phyloP scores from a whole-genome alignment of 2,113 vertebrate genomes.

The Colinus virginianus region DNA sequence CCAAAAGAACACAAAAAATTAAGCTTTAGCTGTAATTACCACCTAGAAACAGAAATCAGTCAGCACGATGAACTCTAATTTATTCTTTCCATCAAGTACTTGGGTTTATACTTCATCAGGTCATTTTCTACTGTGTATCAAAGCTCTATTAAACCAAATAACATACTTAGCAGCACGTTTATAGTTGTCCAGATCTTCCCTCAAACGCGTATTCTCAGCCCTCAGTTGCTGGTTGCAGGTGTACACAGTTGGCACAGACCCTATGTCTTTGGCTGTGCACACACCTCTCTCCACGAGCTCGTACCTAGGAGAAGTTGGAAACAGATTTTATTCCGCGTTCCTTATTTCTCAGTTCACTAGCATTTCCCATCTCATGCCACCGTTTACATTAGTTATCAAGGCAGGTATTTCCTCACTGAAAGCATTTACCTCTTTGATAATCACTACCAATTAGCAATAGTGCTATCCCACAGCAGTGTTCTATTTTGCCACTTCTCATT shows the following conservation, averaged over 20 bases:
- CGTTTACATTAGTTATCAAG: background rate
- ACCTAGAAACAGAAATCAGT: background rate
- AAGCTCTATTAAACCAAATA: background rate
- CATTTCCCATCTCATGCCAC: background rate
- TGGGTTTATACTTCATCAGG: background rate
- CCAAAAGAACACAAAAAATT: background rate
- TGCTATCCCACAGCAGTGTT: background rate
- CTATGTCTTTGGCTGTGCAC: conserved; percentile 51
- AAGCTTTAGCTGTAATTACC: background rate
- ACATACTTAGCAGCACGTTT: conserved; percentile 77
- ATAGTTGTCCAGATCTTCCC: conserved; percentile 82
- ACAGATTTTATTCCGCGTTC: background rate
- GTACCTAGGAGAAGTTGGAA: conserved; percentile 71
- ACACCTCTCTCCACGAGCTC: conserved; percentile 83
- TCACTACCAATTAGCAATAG: background rate
- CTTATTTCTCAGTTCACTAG: background rate
- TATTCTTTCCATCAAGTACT: background rate
- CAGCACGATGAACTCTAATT: background rate
- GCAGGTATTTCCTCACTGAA: background rate
- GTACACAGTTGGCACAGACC: conserved; percentile 82
- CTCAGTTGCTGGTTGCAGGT: conserved; percentile 81
- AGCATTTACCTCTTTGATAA: background rate
- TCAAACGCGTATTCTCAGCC: conserved; percentile 78
- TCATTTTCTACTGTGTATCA: background rate
- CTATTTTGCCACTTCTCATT: background rate